These are phyloP conservation scores for Leucopternis melanops DNA, from an alignment of 2,113 vertebrate genomes.

Conservation along the genomic window DNA sequence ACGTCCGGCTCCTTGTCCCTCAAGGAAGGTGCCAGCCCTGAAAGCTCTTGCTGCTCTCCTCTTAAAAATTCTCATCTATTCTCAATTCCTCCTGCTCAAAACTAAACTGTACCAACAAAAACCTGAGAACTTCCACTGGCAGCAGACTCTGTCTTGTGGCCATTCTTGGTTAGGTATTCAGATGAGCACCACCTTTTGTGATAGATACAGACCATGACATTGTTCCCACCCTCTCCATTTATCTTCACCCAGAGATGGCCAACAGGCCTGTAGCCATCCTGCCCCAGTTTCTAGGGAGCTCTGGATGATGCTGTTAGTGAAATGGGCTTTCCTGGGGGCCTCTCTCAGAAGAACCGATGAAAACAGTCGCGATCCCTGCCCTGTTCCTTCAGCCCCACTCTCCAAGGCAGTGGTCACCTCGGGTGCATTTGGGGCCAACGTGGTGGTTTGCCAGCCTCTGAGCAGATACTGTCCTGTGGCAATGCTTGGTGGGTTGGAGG, in stretches of 20 bases:
- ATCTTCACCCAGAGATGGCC: neutral
- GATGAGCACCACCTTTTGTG: neutral
- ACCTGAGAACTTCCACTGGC: neutral
- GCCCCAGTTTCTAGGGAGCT: neutral
- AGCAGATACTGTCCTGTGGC: neutral
- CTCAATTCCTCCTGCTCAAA: neutral
- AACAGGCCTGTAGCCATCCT: neutral
- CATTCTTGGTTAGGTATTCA: neutral
- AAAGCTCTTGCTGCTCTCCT: no score
- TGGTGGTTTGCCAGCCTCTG: neutral
- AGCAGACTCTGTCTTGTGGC: neutral
- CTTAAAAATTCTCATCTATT: neutral
- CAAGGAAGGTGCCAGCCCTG: no score
- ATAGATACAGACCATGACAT: neutral
- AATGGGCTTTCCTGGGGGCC: neutral
- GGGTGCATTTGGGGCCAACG: neutral
- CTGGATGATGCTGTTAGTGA: neutral
- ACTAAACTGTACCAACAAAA: neutral
- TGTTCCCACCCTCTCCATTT: neutral
- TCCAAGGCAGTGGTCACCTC: neutral
- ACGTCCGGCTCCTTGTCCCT: no score
- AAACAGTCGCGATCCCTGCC: neutral
- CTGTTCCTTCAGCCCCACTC: neutral
- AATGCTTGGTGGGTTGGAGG: neutral
- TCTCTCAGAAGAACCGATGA: neutral